phyloP scores from a whole-genome alignment of 2,113 vertebrate genomes.

The Acrocephalus kingi region DNA sequence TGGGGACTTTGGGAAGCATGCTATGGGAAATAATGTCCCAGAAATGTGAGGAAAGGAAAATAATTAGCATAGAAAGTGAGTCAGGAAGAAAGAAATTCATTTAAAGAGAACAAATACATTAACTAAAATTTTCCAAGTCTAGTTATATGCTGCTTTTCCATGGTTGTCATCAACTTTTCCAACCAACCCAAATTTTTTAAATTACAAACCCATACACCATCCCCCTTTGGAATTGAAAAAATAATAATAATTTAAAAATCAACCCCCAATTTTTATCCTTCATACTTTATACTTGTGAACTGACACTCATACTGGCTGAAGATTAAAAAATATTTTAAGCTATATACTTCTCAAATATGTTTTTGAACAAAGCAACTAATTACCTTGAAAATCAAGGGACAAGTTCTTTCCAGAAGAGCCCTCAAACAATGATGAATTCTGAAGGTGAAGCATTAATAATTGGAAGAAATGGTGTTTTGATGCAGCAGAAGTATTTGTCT shows the following conservation, averaged over 20 bases:
- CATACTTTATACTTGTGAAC: neutral
- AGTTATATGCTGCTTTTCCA: neutral
- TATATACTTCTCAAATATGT: neutral
- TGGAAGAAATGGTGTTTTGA: constrained; percentile 75
- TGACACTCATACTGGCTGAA: neutral
- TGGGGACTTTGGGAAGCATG: neutral
- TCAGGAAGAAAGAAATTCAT: neutral
- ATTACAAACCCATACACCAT: neutral
- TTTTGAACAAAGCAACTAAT: constrained; percentile 36
- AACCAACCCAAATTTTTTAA: neutral
- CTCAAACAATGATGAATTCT: constrained; percentile 79
- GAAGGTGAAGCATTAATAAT: constrained; percentile 74
- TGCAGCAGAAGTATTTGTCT: constrained; percentile 30
- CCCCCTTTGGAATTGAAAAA: neutral
- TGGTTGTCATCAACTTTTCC: neutral
- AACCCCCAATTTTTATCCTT: neutral
- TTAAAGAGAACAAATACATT: neutral
- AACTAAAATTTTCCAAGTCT: neutral
- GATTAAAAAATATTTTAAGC: neutral
- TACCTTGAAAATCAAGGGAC: constrained; percentile 79
- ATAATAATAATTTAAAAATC: neutral
- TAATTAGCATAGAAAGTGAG: neutral
- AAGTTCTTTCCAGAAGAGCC: constrained; percentile 78
- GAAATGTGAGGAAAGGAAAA: neutral
- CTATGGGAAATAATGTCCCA: neutral